Base-by-base conservation (phyloP, 1,140 invertebrate genomes). In the Lepeophtheirus salmonis region DNA sequence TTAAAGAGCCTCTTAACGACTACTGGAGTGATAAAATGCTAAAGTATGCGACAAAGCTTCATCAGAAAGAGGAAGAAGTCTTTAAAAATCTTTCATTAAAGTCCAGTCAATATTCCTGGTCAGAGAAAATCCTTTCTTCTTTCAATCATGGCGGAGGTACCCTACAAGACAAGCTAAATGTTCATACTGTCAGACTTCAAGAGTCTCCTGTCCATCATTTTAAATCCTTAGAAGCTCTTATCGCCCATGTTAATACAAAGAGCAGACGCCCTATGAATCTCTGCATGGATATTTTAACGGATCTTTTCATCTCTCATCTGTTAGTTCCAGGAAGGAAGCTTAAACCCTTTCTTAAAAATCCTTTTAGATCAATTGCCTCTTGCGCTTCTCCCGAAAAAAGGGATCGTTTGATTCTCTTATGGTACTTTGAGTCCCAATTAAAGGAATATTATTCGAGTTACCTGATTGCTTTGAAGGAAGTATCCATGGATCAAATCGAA, bases 131-230 rank as follows among this genome's bases (percentile, higher is more conserved):
- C 30, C 30, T 41, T n/a, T 41, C 30, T n/a, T 41, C 30, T n/a
- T 10, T n/a, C 6, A 41, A 41, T 10, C n/a, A 41, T n/a, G 30
- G 30, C n/a, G 30, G 30, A 41, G 89, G 89, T 51, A 89, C 88
- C 4, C 76, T 81, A 1, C 77, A 78, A 1, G 90, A 95, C 72
- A 87, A 84, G 74, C 77, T 92, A 50, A 88, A 89, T 23, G 89
- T 89, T 1, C 78, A 80, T 51, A 83, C 83, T 21, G 71, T 94
- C 6, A 69, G 83, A 16, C 80, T 92, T 60, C 83, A 92, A 75
- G 82, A 91, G 66, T 83, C 83, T 66, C 84, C 88, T 1, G 73
- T 90, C 22, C 82, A 85, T 69, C 86, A 84, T 70, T 68, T 94
- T 3, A 67, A 73, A 17, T 78, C 79, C 54, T 66, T 95, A 4